These are phyloP conservation scores for Porites australiensis DNA, from an alignment of 64 coral and sea anemone species.

Conservation along the genomic window DNA sequence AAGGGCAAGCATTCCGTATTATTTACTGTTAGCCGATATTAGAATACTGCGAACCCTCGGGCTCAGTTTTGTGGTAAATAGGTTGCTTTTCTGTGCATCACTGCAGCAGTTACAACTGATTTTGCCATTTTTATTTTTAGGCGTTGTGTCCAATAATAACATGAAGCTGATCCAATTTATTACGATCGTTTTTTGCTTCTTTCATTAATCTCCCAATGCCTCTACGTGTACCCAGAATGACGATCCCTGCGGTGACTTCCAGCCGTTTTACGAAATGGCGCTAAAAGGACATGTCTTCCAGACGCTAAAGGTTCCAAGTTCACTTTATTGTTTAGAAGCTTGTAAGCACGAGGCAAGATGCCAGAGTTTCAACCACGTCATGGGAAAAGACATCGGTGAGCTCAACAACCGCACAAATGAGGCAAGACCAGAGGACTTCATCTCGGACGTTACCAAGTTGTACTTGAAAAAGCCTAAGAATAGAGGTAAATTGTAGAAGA, in stretches of 20 bases:
- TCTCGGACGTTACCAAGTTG: not conserved
- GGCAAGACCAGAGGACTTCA: not conserved
- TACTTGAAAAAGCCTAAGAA: not conserved
- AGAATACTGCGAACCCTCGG: too few relatives aligned
- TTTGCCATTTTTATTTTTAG: too few relatives aligned
- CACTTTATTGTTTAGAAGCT: not conserved
- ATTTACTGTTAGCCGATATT: too few relatives aligned
- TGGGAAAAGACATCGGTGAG: not conserved
- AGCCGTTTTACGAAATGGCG: not conserved
- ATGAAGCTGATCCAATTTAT: too few relatives aligned
- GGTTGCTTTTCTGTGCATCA: too few relatives aligned
- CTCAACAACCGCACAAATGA: not conserved
- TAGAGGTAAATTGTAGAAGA: not conserved
- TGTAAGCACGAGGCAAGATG: not conserved
- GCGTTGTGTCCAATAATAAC: too few relatives aligned
- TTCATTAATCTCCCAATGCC: not conserved
- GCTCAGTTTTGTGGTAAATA: too few relatives aligned
- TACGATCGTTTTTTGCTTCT: not conserved
- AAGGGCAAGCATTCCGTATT: too few relatives aligned
- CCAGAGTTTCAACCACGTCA: not conserved
- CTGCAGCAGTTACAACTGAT: too few relatives aligned
- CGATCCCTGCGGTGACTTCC: not conserved
- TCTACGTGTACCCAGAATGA: not conserved
- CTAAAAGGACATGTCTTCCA: not conserved
- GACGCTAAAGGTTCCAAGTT: not conserved